Base-by-base conservation (phyloP, 2,113 vertebrate genomes). In the Lutjanus erythropterus region DNA sequence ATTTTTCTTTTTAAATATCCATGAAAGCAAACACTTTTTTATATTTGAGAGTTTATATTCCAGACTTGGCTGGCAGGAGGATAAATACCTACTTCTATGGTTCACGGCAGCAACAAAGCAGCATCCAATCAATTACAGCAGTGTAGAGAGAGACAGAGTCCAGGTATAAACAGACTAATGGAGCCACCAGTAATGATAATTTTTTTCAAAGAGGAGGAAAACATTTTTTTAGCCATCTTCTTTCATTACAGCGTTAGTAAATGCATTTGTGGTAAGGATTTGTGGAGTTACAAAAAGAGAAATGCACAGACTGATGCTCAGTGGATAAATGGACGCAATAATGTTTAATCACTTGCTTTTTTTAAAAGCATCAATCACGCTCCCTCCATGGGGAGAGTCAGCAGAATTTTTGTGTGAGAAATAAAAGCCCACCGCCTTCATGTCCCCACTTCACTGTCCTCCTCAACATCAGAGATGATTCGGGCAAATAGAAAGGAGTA, bases 301-400 rank as follows among this genome's bases (percentile, higher is more conserved):
- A 25, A 73, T 41, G 44, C 58, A 56, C 18, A 47, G 27, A 59
- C 5, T 9, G 39, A 10, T 58, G 31, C 50, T 62, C 16, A 37
- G 9, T 56, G 60, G 73, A 89, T 79, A 69, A 81, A 86, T 11
- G 11, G 39, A 83, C 53, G 14, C n/a, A 66, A 27, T 27, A 66
- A 37, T 52, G 49, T 53, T 78, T 72, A 87, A 81, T 87, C 62
- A 67, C 67, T 59, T 39, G 27, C 71, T 76, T 73, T 75, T 53
- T 55, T 47, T 14, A 49, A 65, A 77, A 50, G 33, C 70, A 71
- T 84, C 65, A 79, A 53, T 87, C 77, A 68, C 7, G 2, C 49
- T 75, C n/a, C 52, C 59, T 72, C 52, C 18, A 67, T 75, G 5
- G 23, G 44, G 52, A 55, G 21, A 77, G 29, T 73, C 61, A 75